Percentiles rank a stretch among this genome's conserved stretches.
These are phyloP conservation scores for Eutolmus rufibarbis DNA, from an alignment of 2,888 invertebrate genomes.

Conservation along the genomic window DNA sequence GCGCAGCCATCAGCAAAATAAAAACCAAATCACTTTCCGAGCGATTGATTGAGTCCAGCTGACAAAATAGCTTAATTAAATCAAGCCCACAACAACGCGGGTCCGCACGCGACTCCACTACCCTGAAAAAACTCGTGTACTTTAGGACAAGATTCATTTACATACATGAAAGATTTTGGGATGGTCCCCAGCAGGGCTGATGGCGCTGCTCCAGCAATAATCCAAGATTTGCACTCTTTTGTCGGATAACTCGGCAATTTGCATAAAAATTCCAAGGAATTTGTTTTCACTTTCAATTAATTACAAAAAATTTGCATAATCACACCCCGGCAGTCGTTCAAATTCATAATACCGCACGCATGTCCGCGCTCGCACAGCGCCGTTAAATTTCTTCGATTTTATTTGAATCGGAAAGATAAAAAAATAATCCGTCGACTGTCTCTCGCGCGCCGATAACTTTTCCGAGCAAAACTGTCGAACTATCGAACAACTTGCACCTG, in stretches of 20 bases:
- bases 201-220: neutral
- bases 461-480: neutral
- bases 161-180: neutral
- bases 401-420: neutral
- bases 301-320: slow-evolving; percentile 4
- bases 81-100: neutral
- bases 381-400: slow-evolving; percentile 1
- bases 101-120: neutral
- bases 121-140: neutral
- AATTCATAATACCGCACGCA: slow-evolving; percentile 18
- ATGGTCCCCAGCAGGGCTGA: neutral
- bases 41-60: neutral
- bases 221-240: neutral
- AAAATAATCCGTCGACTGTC: neutral
- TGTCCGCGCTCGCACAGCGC: neutral
- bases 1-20: neutral
- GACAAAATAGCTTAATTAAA: slow-evolving; percentile 8
- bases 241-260: neutral
- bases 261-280: neutral
- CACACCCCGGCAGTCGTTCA: neutral
- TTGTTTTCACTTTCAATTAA: slow-evolving; percentile 17
- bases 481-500: neutral
- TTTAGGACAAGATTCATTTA: neutral
- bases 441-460: neutral
- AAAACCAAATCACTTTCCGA: slow-evolving; percentile 6